These are phyloP conservation scores for Ypsolopha sequella DNA, from an alignment of 2,888 invertebrate genomes.

Conservation along the genomic window DNA sequence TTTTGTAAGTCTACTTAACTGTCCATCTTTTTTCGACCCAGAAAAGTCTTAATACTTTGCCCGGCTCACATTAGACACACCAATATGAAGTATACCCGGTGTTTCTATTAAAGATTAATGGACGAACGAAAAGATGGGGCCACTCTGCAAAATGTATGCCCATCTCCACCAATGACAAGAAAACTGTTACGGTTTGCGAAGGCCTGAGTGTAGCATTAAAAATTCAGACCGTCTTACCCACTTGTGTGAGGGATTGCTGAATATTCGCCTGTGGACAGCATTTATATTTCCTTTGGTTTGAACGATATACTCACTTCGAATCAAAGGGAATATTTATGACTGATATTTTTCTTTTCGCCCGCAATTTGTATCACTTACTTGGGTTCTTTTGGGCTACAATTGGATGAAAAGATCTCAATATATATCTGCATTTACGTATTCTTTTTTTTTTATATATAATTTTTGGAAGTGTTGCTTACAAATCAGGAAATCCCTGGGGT, in stretches of 20 bases:
- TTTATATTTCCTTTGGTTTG: constrained; percentile 64
- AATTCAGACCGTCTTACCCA: constrained; percentile 68
- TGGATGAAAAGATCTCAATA: no score
- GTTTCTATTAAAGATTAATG: constrained; percentile 66
- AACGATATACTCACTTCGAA: constrained; percentile 35
- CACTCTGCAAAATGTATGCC: constrained; percentile 71
- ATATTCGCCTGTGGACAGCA: constrained; percentile 67
- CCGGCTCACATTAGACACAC: constrained; percentile 58
- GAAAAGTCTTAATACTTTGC: constrained; percentile 3
- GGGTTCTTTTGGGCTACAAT: no score
- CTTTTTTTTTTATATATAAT: not conserved
- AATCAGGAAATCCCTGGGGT: not conserved
- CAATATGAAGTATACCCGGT: constrained; percentile 61
- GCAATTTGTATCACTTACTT: not conserved
- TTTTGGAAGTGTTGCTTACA: not conserved
- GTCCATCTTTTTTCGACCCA: no score
- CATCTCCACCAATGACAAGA: constrained; percentile 70
- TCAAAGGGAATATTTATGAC: constrained; percentile 27
- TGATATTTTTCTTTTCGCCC: not conserved
- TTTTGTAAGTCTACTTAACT: no score
- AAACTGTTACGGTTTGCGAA: constrained; percentile 71
- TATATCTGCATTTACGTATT: not conserved
- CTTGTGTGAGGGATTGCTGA: constrained; percentile 71
- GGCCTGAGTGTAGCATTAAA: constrained; percentile 71
- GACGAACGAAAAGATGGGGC: constrained; percentile 69